Base-by-base conservation (phyloP, 2,888 invertebrate species). In the Frankliniella intonsa region DNA sequence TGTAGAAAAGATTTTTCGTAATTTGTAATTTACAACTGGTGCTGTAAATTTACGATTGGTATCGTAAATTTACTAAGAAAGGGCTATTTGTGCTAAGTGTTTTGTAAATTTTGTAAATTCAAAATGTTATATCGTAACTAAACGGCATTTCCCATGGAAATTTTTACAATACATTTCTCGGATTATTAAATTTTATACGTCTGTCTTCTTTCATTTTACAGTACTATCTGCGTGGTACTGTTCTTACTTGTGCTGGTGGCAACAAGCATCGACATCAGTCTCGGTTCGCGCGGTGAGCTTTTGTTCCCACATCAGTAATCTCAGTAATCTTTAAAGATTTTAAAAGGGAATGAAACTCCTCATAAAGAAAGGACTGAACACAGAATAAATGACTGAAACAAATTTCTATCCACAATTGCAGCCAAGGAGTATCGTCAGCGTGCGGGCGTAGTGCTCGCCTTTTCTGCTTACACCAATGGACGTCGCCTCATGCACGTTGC, bases 391-490 rank as follows among this genome's bases (percentile, higher is more conserved):
- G 55, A 17, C 55, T 55, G 12, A 14, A 17, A 5, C 55, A 55
- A 55, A 55, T 5, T 17, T 55, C 9, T 8, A 55, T 55, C 62
- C 62, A n/a, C 62, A n/a, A 14, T 55, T 55, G 3, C 69, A 76
- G 69, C 69, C 11, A 76, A 76, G 25, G 12, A 22, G 69, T 8
- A 8, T 1, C 2, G 69, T 22, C 25, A 76, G 22, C 22, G 25
- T 22, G 12, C 25, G 3, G 69, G 22, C 69, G 22, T 84, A 12
- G 83, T 88, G 1, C 80, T 86, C 11, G 85, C 87, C 3, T 89
- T 90, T 84, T 89, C 90, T 0, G 55, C 88, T 8, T 87, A 87
- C 82, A 87, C 86, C 10, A 89, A 89, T 84, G 86, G 86, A 0
- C 84, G 84, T 7, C 87, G 87, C 83, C 85, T 89, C 82, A 83